Evolutionary conservation across 2,797 vertebrate species (phyloP).

Genomic region (Lophotriccus pileatus): DNA sequence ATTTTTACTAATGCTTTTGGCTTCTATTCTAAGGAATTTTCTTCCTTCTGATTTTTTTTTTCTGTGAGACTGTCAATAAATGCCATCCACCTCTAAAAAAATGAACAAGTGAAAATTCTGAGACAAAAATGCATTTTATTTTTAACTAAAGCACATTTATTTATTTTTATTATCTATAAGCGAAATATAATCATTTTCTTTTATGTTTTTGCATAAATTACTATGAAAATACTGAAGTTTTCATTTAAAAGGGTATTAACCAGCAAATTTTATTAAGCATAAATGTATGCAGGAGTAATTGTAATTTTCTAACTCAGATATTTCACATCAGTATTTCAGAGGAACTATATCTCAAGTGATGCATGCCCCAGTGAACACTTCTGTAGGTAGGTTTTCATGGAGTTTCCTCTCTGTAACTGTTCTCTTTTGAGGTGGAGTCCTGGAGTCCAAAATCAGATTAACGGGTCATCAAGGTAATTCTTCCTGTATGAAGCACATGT

Average conservation of each 20-base stretch:
- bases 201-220: neutral
- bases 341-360: neutral
- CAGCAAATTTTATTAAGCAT: neutral
- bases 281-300: neutral
- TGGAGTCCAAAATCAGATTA: neutral
- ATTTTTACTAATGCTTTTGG: neutral
- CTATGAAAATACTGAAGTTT: neutral
- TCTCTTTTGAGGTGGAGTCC: neutral
- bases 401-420: neutral
- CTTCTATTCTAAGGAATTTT: neutral
- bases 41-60: neutral
- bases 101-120: neutral
- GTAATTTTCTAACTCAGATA: neutral
- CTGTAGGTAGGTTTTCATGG: neutral
- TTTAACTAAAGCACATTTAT: neutral
- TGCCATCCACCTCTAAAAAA: neutral
- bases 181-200: neutral
- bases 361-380: neutral
- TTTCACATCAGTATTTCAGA: neutral
- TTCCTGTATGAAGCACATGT: neutral
- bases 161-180: neutral
- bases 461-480: neutral
- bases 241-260: neutral
- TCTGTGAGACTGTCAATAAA: neutral
- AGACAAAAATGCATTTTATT: neutral